Conservation (phyloP, 2,113 vertebrate species). For the Dunckerocampus dactyliophorus region DNA sequence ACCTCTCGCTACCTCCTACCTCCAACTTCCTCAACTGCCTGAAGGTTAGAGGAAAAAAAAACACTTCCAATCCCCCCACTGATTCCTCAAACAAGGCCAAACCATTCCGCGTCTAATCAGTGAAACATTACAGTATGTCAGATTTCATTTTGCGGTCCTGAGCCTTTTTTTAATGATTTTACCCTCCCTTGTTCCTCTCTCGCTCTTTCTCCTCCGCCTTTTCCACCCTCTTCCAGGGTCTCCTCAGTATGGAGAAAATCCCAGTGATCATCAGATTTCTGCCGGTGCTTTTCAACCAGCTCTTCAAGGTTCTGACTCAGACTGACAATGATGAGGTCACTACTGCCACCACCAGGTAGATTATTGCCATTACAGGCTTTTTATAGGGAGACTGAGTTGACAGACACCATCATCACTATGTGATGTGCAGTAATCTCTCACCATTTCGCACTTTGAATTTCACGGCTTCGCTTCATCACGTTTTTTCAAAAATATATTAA, state of each 20-base stretch:
- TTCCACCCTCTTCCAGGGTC: slow-evolving; percentile 73
- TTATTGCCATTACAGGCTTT: slow-evolving; percentile 2
- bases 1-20: slow-evolving; percentile 86
- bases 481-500: no score
- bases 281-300: slow-evolving; percentile 94
- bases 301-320: slow-evolving; percentile 89
- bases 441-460: no score
- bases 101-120: slow-evolving; percentile 6
- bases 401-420: no score
- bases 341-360: slow-evolving; percentile 86
- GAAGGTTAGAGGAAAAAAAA: slow-evolving; percentile 77
- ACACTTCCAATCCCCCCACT: background rate
- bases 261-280: slow-evolving; percentile 91
- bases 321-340: slow-evolving; percentile 86
- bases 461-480: no score
- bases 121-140: background rate
- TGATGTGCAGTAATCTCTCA: no score
- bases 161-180: slow-evolving; percentile 7
- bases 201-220: background rate
- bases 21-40: slow-evolving; percentile 85
- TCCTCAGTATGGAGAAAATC: slow-evolving; percentile 91
- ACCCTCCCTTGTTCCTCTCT: background rate
- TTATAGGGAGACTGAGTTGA: background rate
- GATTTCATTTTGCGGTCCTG: background rate
- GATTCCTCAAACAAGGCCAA: background rate